Base-by-base conservation (phyloP, 2,888 invertebrate genomes). In the Matsumyia berberina region DNA sequence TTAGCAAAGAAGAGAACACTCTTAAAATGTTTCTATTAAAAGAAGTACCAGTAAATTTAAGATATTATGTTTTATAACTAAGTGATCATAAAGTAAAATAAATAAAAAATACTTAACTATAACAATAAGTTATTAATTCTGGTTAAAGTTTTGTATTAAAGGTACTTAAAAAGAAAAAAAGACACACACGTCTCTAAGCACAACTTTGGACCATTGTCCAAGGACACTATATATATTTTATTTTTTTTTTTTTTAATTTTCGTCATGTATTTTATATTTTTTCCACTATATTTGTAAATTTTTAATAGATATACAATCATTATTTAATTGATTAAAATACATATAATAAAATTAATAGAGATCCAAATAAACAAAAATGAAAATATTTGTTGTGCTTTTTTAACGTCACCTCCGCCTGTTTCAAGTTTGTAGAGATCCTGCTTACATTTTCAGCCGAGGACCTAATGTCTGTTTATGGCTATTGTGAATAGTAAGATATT, bases 301-400 rank as follows among this genome's bases (percentile, higher is more conserved):
- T 24, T 55, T 17, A 29, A 35, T 62, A 62, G 60, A 11, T 44
- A 6, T 70, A 70, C 29, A 70, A 12, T 46, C 17, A 55, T 70
- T 70, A 77, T 70, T 78, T 70, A 77, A 77, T 60, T 76, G 31
- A 39, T 67, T 51, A 44, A 39, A 57, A 58, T 55, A 57, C 11
- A 37, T 37, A 44, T 51, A 64, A 72, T 9, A 35, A 58, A 33
- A 49, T 15, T 39, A 42, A 49, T 31, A 55, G 11, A 64, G 46
- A 64, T 79, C 46, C 46, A 64, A 79, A 78, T 70, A 70, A 78
- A 78, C 29, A 78, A 37, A 39, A 37, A 11, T 8, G 35, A 37
- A 2, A 33, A 33, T 33, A 33, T 33, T 33, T 33, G n/a, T n/a
- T n/a, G n/a, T n/a, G n/a, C n/a, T n/a, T n/a, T n/a, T n/a, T n/a